Evolutionary conservation across 2,113 vertebrate genomes (phyloP).

Genomic region (Caretta caretta): DNA sequence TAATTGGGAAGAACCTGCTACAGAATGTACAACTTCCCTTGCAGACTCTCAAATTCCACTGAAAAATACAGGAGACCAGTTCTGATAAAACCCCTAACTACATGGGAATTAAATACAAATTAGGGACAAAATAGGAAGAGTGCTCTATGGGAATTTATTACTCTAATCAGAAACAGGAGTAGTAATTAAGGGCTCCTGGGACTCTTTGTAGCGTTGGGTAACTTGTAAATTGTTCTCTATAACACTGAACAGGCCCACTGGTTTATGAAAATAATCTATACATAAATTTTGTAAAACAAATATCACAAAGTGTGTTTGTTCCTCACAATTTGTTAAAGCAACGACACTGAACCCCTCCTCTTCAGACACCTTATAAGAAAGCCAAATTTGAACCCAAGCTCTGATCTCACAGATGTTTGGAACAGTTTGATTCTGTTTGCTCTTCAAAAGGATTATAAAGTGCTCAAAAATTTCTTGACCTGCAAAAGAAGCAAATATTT

Average conservation of each 20-base stretch:
- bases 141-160: background rate
- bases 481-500: slow-evolving; percentile 59
- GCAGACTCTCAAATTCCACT: background rate
- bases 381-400: slow-evolving; percentile 16
- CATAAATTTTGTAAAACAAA: background rate
- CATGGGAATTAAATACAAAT: background rate
- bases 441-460: slow-evolving; percentile 72
- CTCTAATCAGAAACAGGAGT: background rate
- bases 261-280: background rate
- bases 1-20: background rate
- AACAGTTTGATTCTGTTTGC: slow-evolving; percentile 7
- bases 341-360: slow-evolving; percentile 10
- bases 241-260: background rate
- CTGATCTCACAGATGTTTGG: slow-evolving; percentile 14
- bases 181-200: background rate
- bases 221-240: background rate
- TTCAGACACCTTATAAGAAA: slow-evolving; percentile 39
- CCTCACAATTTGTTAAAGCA: background rate
- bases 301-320: background rate
- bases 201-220: background rate
- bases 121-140: background rate
- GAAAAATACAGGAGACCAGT: background rate
- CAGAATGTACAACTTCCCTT: background rate
- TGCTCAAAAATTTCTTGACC: slow-evolving; percentile 86
- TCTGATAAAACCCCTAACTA: background rate